Evolutionary conservation across 2,888 invertebrate genomes (phyloP), one percentile per base, ranked within the genome.

Genomic region (Hirtodrosophila histrioides): DNA sequence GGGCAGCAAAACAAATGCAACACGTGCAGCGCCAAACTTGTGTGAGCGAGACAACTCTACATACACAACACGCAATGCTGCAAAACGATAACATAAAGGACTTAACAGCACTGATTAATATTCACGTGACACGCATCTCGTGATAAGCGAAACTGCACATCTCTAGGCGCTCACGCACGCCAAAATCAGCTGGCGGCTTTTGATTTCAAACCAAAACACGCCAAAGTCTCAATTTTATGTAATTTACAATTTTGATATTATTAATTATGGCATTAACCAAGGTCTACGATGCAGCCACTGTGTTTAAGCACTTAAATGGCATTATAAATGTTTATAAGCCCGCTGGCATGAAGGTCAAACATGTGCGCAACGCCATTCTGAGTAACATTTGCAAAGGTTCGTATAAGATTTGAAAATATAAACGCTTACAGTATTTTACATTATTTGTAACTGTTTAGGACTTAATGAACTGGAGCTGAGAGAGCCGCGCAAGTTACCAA

Each of bases 311-410:
- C 29, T 89, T 97, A 51, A 95, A 95, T 91, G 97, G 97, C 27
- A 87, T 97, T 6, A 92, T 96, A 65, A 95, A 96, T 90, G 92
- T 97, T 10, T 97, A 95, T 81, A 97, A 97, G 91, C 96, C 97
- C 10, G 90, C 94, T 0, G 93, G 93, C 51, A 92, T 94, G 35
- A 91, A 93, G 40, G 91, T 94, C 0, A 87, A 87, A 17, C 92
- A 92, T 83, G 92, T 95, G 0, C 93, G 94, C 79, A 92, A 93
- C 48, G 93, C 93, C 3, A 91, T 96, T 43, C 91, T 94, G 66
- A 89, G 92, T 37, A 95, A 95, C 88, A 89, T 96, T 61, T 94
- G 94, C 86, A 92, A 92, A 93, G 96, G 96, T 96, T 92, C 5
- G 62, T 39, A 3, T 11, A 0, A 17, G 23, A n/a, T 3, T 8